Conservation (phyloP, 2,888 invertebrate species). For the Neuroscelio doddi region DNA sequence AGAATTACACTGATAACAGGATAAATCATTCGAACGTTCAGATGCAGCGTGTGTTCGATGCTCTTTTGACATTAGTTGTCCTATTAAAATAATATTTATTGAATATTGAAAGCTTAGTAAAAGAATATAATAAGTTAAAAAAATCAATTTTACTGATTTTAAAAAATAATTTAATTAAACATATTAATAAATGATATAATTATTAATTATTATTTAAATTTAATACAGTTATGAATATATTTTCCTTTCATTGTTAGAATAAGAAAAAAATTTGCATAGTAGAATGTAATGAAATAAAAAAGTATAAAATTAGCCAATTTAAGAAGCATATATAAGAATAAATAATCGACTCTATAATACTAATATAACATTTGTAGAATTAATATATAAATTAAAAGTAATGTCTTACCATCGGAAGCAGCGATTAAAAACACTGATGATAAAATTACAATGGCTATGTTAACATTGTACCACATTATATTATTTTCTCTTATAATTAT, state of each 20-base stretch:
- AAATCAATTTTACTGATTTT: too few relatives aligned
- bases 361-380: constrained; percentile 15
- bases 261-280: too few relatives aligned
- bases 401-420: constrained; percentile 37
- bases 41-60: constrained; percentile 88
- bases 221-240: too few relatives aligned
- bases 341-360: constrained; percentile 2
- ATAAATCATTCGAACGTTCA: constrained; percentile 84
- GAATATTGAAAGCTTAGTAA: too few relatives aligned
- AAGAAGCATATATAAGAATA: too few relatives aligned
- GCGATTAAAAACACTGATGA: constrained; percentile 25
- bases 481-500: neutral
- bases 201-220: too few relatives aligned
- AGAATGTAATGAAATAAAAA: too few relatives aligned
- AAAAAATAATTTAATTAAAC: too few relatives aligned
- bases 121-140: too few relatives aligned
- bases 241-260: too few relatives aligned
- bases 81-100: constrained; percentile 34
- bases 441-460: constrained; percentile 13
- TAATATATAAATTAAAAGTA: neutral
- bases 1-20: constrained; percentile 87
- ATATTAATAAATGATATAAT: too few relatives aligned
- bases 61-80: constrained; percentile 75
- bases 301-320: too few relatives aligned
- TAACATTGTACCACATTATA: constrained; percentile 28